Conservation (phyloP, 2,888 invertebrate species). For the Drosophila meridiana region DNA sequence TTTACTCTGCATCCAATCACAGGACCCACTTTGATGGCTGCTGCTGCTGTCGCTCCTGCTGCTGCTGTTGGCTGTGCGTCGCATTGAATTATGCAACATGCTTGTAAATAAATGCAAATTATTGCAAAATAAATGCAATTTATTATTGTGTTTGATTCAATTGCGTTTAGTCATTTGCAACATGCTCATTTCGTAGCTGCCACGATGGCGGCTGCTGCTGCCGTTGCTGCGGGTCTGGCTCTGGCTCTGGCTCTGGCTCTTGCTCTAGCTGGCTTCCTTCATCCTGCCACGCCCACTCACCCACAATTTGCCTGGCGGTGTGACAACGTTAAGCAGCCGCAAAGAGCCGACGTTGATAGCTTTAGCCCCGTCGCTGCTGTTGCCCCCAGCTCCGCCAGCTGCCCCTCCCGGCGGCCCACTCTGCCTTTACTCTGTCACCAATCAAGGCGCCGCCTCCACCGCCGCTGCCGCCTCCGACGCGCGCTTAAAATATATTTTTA, state of each 20-base stretch:
- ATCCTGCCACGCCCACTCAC: slow-evolving; percentile 25
- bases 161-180: slow-evolving; percentile 57
- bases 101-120: slow-evolving; percentile 63
- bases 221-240: slow-evolving; percentile 9
- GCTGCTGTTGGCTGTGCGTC: neutral
- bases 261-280: slow-evolving; percentile 27
- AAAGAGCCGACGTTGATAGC: slow-evolving; percentile 70
- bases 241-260: neutral
- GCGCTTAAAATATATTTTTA: slow-evolving; percentile 54
- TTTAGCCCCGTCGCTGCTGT: slow-evolving; percentile 12
- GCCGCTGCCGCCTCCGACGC: neutral
- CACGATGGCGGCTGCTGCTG: neutral
- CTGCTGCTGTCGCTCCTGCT: neutral
- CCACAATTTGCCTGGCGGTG: slow-evolving; percentile 70
- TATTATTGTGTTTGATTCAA: slow-evolving; percentile 73
- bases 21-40: slow-evolving; percentile 6
- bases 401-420: neutral
- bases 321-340: slow-evolving; percentile 74
- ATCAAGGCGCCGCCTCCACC: slow-evolving; percentile 25
- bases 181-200: slow-evolving; percentile 59
- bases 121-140: slow-evolving; percentile 73
- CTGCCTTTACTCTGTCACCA: slow-evolving; percentile 12
- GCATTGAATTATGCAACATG: slow-evolving; percentile 32
- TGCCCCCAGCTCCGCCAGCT: neutral
- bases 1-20: neutral